These are phyloP conservation scores for Ligdia adustata DNA, from an alignment of 2,888 invertebrate genomes.

Conservation along the genomic window DNA sequence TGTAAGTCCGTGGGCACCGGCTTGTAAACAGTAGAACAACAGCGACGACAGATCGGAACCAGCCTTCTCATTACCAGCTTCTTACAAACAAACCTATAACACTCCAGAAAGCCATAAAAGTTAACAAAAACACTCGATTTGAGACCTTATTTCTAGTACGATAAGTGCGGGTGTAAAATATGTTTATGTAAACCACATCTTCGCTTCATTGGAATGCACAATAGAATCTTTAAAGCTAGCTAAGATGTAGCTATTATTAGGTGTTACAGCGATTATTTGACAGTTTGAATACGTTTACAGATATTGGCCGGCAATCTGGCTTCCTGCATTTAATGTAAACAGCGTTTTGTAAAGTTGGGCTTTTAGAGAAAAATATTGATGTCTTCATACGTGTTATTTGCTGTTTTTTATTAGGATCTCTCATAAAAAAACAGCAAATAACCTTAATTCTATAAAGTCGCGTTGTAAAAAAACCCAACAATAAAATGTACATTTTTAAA, in stretches of 20 bases:
- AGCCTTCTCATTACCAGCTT: slow-evolving; percentile 71
- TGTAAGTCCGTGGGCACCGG: slow-evolving; percentile 57
- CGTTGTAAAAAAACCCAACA: too few relatives aligned
- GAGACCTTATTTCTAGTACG: slow-evolving; percentile 39
- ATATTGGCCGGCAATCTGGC: slow-evolving; percentile 81
- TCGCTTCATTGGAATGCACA: slow-evolving; percentile 58
- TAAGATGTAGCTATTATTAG: slow-evolving; percentile 78
- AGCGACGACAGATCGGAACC: slow-evolving; percentile 70
- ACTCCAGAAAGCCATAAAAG: slow-evolving; percentile 70
- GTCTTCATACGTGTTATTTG: slow-evolving; percentile 56
- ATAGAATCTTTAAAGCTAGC: slow-evolving; percentile 74
- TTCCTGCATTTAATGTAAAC: slow-evolving; percentile 79
- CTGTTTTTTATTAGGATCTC: slow-evolving; percentile 58
- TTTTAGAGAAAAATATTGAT: slow-evolving; percentile 61
- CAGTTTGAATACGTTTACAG: slow-evolving; percentile 84
- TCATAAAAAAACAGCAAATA: too few relatives aligned
- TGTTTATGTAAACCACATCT: slow-evolving; percentile 43
- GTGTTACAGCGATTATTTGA: slow-evolving; percentile 82
- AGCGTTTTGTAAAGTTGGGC: slow-evolving; percentile 58
- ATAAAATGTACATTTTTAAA: too few relatives aligned
- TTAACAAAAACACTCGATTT: slow-evolving; percentile 39
- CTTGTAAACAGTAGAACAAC: slow-evolving; percentile 65
- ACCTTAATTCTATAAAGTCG: too few relatives aligned
- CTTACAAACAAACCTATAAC: slow-evolving; percentile 64
- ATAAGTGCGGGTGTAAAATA: slow-evolving; percentile 32